Conservation (phyloP, 2,113 vertebrate species). For the Tachysurus vachellii region DNA sequence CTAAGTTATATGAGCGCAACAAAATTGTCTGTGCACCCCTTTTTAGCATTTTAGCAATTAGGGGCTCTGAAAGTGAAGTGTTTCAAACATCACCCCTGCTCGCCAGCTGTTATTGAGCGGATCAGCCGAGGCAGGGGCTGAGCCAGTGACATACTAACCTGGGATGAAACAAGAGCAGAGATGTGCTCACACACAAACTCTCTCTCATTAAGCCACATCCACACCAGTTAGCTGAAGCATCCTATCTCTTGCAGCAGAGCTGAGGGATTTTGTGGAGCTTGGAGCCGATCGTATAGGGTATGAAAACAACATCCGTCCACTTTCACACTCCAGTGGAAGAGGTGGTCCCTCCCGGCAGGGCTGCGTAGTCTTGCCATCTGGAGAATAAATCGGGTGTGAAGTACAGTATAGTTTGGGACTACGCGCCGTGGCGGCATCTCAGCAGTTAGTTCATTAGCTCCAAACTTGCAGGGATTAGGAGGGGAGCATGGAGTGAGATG, state of each 20-base stretch:
- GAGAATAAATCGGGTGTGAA: constrained; percentile 99
- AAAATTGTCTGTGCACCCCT: neutral
- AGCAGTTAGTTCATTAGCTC: constrained; percentile 99
- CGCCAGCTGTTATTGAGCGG: constrained; percentile 59
- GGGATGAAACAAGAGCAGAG: constrained; percentile 40
- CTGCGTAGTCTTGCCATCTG: constrained; percentile 94
- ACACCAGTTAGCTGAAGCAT: constrained; percentile 39
- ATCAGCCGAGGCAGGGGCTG: constrained; percentile 58
- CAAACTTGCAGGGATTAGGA: constrained; percentile 97
- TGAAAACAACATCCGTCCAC: constrained; percentile 88
- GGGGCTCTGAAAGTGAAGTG: neutral
- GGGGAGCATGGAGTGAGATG: constrained; percentile 74
- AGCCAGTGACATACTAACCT: constrained; percentile 56
- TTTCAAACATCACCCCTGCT: constrained; percentile 37
- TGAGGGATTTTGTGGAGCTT: constrained; percentile 36
- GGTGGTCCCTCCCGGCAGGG: constrained; percentile 87
- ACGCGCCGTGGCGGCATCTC: constrained; percentile 93
- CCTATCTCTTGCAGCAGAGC: constrained; percentile 39
- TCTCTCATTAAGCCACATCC: constrained; percentile 30
- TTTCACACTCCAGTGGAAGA: constrained; percentile 92
- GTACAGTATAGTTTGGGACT: constrained; percentile 99
- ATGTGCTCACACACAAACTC: constrained; percentile 27
- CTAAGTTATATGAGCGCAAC: neutral
- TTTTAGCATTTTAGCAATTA: neutral
- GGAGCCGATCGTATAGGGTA: constrained; percentile 66